Base-by-base conservation (phyloP, 2,113 vertebrate genomes). In the Lampris megalopsis region DNA sequence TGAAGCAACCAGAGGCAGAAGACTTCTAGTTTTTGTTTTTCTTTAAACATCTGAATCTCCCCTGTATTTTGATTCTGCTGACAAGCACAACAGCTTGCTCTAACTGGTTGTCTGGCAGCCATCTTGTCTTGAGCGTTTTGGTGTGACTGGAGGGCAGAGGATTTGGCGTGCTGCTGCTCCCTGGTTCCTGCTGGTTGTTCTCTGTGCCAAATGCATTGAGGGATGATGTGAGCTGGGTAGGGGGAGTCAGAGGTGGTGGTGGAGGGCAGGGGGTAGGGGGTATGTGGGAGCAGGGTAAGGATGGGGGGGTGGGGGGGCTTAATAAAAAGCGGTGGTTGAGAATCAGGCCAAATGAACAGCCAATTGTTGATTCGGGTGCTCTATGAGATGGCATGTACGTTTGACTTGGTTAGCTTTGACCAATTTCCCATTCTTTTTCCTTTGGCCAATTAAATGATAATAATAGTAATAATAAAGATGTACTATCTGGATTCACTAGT, bases 111-210 rank as follows among this genome's bases (percentile, higher is more conserved):
- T 37, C 77, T 63, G 43, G 56, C 83, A 85, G 77, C 73, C 11
- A n/a, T 11, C 77, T 61, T 63, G 45, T 38, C 2, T 37, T 41
- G 53, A 77, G 1, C 71, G 67, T 72, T 86, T 82, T 83, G 52
- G 54, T 80, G 86, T 83, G 84, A 88, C 82, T 88, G 81, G 76
- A 57, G 53, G 64, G 65, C 72, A 73, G 73, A 80, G 62, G 73
- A 71, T 87, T 86, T 68, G 67, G 74, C 76, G 77, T 89, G 94
- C 93, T 94, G 94, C 93, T 95, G 95, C 93, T 94, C 93, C 94
- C 93, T 92, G 94, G 96, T 97, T 97, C 95, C 96, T 96, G 94
- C 97, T 98, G 97, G 97, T 98, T 97, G 97, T 99, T 99, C 95
- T 98, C 95, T 86, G 93, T 95, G 92, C 86, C 71, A 88, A 85